These are phyloP conservation scores for Drosophila rellima DNA, from an alignment of 2,888 invertebrate species.

Conservation along the genomic window DNA sequence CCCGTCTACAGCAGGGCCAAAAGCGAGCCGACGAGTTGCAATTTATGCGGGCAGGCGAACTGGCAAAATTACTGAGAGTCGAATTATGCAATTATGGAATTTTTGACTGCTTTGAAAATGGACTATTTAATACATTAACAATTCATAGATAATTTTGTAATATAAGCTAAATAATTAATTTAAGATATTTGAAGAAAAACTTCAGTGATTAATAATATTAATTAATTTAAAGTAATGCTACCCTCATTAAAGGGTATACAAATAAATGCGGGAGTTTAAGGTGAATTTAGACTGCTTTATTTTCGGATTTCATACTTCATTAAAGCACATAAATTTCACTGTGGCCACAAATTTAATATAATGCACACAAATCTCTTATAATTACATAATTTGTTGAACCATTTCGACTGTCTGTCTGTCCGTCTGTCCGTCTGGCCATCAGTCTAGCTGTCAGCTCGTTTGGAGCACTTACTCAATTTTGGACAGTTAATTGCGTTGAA, in stretches of 20 bases:
- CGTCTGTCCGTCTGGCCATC: slow-evolving; percentile 7
- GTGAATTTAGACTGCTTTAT: slow-evolving; percentile 22
- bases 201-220: neutral
- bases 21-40: slow-evolving; percentile 8
- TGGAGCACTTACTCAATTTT: slow-evolving; percentile 25
- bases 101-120: neutral
- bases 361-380: slow-evolving; percentile 13
- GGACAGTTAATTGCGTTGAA: slow-evolving; percentile 37
- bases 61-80: slow-evolving; percentile 28
- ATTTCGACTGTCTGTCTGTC: slow-evolving; percentile 10
- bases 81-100: slow-evolving; percentile 32
- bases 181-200: neutral
- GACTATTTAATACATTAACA: neutral
- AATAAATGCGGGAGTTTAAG: neutral
- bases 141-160: neutral
- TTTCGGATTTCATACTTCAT: slow-evolving; percentile 41
- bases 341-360: slow-evolving; percentile 30
- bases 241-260: neutral
- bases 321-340: slow-evolving; percentile 38
- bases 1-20: neutral
- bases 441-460: slow-evolving; percentile 9
- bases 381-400: slow-evolving; percentile 21
- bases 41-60: slow-evolving; percentile 29
- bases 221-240: neutral
- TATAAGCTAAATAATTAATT: neutral